A percentile compares a stretch with the other conserved stretches of the same genome.
These are phyloP conservation scores for Pristionchus mayeri DNA, from an alignment of 2,888 invertebrate species.

Conservation along the genomic window DNA sequence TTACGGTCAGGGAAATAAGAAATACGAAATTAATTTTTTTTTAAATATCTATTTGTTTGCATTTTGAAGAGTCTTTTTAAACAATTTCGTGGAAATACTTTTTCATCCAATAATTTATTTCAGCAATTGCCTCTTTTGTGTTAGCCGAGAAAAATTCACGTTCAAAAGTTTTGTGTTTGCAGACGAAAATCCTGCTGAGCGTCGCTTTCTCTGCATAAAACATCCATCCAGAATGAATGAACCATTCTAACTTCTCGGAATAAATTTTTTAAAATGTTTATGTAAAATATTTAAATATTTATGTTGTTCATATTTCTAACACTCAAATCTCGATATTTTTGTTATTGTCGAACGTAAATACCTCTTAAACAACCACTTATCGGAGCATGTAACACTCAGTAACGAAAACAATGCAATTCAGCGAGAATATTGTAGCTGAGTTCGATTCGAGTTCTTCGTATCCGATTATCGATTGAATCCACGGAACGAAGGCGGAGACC, in stretches of 20 bases:
- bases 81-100: too few species aligned
- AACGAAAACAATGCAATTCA: background rate
- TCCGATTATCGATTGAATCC: slow-evolving; percentile 43
- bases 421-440: background rate
- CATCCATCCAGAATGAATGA: background rate
- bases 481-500: slow-evolving; percentile 31
- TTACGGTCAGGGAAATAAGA: background rate
- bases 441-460: background rate
- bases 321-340: background rate
- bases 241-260: background rate
- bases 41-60: too few species aligned
- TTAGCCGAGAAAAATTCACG: too few species aligned
- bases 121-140: background rate
- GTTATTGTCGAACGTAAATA: background rate
- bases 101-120: background rate
- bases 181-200: too few species aligned
- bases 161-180: too few species aligned
- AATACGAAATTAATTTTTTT: background rate
- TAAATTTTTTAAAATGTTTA: background rate
- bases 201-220: too few species aligned
- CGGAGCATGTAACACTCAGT: background rate
- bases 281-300: background rate
- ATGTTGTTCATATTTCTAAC: background rate
- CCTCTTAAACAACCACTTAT: background rate
- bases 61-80: too few species aligned